Base-by-base conservation (phyloP, 2,888 invertebrate species). In the Frankliniella fusca region DNA sequence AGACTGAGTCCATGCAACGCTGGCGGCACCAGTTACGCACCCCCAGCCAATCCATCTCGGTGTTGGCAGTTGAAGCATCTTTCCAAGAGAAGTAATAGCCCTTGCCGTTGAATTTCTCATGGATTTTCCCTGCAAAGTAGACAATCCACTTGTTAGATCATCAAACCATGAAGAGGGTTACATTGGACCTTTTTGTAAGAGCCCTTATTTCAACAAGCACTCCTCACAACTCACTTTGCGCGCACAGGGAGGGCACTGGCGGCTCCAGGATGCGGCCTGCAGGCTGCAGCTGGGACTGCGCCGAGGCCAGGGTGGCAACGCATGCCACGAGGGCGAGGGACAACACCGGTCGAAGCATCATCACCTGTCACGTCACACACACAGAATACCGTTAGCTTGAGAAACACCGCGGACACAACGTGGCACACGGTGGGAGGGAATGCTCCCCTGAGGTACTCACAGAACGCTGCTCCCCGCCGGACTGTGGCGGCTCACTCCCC, bases 31-130 rank as follows among this genome's bases (percentile, higher is more conserved):
- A 95, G 88, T 96, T 96, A 86, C 96, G 91, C 38, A 93, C 95
- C 80, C 92, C 93, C 84, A 96, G 88, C 96, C 96, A 96, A 89
- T 96, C 95, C 85, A 94, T 91, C 87, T 95, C 94, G 81, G 93
- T 92, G 48, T 92, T 93, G 84, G 92, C 91, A 54, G 94, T 91
- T 38, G 92, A 91, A 8, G 93, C 93, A 86, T 95, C 95, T 83
- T 93, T 92, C 95, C 95, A 95, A 79, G 95, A 95, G 90, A 95
- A 96, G 90, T 94, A 95, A 88, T 96, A 96, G 81, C 95, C 95
- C 87, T 91, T 93, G 85, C 92, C 92, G 84, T 88, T 87, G 84
- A 87, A 87, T 38, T 87, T 87, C 83, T 89, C 89, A 84, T 89
- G 89, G 81, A 89, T 88, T 15, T 84, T 86, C 85, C 89, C 89